These are phyloP conservation scores for Netelia virgata DNA, from an alignment of 2,888 invertebrate species.

Conservation along the genomic window DNA sequence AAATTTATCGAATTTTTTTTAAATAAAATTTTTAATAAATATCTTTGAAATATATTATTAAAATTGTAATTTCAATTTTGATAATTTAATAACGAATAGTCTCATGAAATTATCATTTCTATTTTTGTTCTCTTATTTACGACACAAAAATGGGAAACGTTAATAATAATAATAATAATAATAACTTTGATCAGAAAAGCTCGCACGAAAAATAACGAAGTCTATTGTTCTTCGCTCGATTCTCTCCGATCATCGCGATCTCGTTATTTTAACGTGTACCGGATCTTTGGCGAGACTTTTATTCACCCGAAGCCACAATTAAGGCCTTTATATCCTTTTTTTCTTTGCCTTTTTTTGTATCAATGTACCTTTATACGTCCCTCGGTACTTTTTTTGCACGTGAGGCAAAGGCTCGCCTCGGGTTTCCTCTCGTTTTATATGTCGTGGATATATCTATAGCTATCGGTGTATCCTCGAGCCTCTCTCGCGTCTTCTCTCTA, in stretches of 20 bases:
- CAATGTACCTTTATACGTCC: background rate
- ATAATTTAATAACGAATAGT: too few species aligned
- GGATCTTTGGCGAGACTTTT: background rate
- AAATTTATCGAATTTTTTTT: background rate
- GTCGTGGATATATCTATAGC: background rate
- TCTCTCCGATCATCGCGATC: background rate
- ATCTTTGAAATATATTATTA: too few species aligned
- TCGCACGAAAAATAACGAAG: background rate
- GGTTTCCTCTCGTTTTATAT: background rate
- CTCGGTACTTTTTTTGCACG: background rate
- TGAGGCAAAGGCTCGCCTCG: conserved; percentile 7
- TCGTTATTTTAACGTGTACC: background rate
- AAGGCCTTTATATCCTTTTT: background rate
- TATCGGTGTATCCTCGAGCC: background rate
- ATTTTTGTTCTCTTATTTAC: background rate
- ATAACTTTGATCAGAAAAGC: background rate
- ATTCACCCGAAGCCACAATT: background rate
- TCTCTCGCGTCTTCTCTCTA: conserved; percentile 28
- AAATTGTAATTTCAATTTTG: too few species aligned
- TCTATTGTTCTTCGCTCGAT: background rate
- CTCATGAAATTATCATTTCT: too few species aligned
- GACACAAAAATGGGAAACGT: background rate
- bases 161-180: background rate
- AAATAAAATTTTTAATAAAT: background rate
- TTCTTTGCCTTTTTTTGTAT: background rate